A percentile compares a stretch with the other conserved stretches of the same genome.
phyloP scores from a whole-genome alignment of 2,888 invertebrate species.

The Lasius platythorax region DNA sequence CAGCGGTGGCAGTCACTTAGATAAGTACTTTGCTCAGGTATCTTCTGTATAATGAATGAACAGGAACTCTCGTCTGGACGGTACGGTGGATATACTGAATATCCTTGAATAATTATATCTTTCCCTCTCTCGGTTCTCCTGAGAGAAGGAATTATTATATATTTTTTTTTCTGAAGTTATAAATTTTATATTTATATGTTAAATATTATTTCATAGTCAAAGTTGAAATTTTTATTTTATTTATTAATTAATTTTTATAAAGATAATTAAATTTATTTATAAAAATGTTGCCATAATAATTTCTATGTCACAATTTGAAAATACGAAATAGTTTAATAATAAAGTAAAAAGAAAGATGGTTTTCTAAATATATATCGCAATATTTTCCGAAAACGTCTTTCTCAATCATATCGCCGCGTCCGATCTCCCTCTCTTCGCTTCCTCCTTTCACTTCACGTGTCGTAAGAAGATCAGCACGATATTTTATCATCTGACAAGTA shows the following conservation, averaged over 20 bases:
- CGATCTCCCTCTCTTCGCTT: neutral
- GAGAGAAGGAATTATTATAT: neutral
- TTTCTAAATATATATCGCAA: neutral
- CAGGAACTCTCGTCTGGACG: conserved; percentile 33
- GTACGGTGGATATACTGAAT: neutral
- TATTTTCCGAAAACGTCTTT: neutral
- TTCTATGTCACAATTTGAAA: neutral
- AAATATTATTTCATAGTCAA: neutral
- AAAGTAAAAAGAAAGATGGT: neutral
- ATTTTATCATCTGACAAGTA: conserved; percentile 65
- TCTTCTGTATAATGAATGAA: conserved; percentile 53
- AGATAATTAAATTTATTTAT: neutral
- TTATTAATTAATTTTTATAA: neutral
- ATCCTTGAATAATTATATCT: conserved; percentile 10
- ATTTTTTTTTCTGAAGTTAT: neutral
- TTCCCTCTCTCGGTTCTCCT: neutral
- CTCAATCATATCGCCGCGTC: neutral
- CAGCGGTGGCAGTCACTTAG: conserved; percentile 46
- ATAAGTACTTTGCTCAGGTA: conserved; percentile 39
- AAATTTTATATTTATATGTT: neutral
- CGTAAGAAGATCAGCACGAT: conserved; percentile 55
- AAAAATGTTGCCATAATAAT: neutral
- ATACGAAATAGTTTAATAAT: neutral
- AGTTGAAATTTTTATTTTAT: neutral
- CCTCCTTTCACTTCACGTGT: neutral